Base-by-base conservation (phyloP, 1,140 invertebrate species). In the Orchesella cincta region DNA sequence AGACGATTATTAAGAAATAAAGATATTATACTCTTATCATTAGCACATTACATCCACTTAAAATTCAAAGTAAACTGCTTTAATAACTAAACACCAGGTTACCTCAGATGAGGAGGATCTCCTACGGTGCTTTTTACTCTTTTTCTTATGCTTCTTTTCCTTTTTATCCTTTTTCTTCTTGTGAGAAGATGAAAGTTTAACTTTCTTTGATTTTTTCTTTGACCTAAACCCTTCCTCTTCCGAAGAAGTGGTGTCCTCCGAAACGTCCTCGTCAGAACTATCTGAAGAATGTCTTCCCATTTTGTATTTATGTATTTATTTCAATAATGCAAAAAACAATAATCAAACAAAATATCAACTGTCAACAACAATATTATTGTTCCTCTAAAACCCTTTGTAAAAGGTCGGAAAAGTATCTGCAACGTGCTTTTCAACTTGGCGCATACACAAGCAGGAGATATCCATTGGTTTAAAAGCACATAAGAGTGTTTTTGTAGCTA, bases 31-130 rank as follows among this genome's bases (percentile, higher is more conserved):
- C 8, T 57, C 54, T 23, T 57, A n/a, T 57, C 54, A 12, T 18
- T 57, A n/a, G n/a, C n/a, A n/a, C 23, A 5, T 57, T 57, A 23
- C 54, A 18, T 57, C 54, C 12, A 18, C 39, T 46, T 46, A 67
- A 31, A 67, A 33, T 16, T 29, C 62, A 2, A 67, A 67, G 8
- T 62, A 67, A 67, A 12, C 2, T 67, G 5, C 8, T 46, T 12
- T 46, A 46, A 12, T 46, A 46, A 67, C 5, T 12, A 46, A 67
- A 31, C 52, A 36, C 36, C 18, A 39, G 2, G 12, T 73, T 73
- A 39, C 46, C 39, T 33, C 39, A 74, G 46, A 77, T 78, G 26
- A 80, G 5, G 8, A 14, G 2, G 62, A 67, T n/a, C 62, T 8
- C 31, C n/a, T 67, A 31, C 62, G 8, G 14, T 14, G 31, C 62